Evolutionary conservation across 2,797 vertebrate species (phyloP).

Genomic region (Oryzias sinensis): DNA sequence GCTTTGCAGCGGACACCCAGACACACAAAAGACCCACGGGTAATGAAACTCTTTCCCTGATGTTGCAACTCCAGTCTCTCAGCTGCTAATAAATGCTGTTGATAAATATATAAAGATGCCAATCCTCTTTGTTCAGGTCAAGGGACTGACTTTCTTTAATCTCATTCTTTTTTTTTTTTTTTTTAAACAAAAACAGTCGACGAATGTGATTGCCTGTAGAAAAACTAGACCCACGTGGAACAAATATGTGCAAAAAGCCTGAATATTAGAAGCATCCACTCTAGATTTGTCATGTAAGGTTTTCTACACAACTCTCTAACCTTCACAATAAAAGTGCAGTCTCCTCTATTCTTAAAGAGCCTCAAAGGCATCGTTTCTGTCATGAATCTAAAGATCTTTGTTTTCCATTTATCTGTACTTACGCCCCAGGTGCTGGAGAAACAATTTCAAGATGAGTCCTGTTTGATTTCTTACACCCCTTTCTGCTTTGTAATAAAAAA

Average conservation of each 20-base stretch:
- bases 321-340: slow-evolving; percentile 41
- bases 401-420: slow-evolving; percentile 10
- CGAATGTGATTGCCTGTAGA: slow-evolving; percentile 1
- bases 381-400: not conserved
- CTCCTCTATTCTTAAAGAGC: slow-evolving; percentile 13
- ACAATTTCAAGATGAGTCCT: slow-evolving; percentile 7
- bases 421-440: slow-evolving; percentile 1
- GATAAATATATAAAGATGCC: slow-evolving; percentile 63
- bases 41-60: slow-evolving; percentile 57
- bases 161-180: slow-evolving; percentile 22
- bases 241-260: too few relatives aligned
- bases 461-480: slow-evolving; percentile 17
- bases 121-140: slow-evolving; percentile 25
- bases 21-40: slow-evolving; percentile 60
- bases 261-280: slow-evolving; percentile 49
- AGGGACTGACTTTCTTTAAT: slow-evolving; percentile 35
- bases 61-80: slow-evolving; percentile 61
- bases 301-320: not conserved
- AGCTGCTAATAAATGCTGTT: slow-evolving; percentile 56
- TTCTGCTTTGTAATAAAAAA: not conserved
- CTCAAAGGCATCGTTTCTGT: slow-evolving; percentile 7
- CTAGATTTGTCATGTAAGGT: slow-evolving; percentile 28
- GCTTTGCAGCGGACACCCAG: slow-evolving; percentile 48
- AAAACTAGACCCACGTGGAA: too few relatives aligned
- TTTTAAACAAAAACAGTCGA: not conserved